These are phyloP conservation scores for Anomalospiza imberbis DNA, from an alignment of 2,797 vertebrate genomes.

Conservation along the genomic window DNA sequence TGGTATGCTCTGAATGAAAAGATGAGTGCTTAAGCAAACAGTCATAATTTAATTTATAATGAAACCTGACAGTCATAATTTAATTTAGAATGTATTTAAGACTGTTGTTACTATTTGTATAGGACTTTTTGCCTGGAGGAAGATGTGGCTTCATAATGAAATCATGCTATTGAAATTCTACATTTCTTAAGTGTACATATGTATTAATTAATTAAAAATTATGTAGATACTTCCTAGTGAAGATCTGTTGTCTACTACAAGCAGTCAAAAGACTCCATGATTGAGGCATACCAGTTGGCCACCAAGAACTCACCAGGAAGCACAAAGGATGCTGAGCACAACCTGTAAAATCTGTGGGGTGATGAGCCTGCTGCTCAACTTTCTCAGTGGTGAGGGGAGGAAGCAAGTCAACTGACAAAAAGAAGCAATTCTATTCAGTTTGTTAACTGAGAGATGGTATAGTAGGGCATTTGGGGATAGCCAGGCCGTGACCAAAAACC, in stretches of 20 bases:
- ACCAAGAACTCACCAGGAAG: neutral
- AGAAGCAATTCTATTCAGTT: neutral
- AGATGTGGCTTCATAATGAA: slow-evolving; percentile 25
- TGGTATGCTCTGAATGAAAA: slow-evolving; percentile 30
- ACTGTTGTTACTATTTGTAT: slow-evolving; percentile 39
- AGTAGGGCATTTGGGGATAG: neutral
- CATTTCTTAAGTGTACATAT: neutral
- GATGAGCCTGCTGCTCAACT: neutral
- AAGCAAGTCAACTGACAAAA: neutral
- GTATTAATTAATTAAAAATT: slow-evolving; percentile 49
- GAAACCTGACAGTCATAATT: slow-evolving; percentile 70
- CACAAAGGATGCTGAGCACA: neutral
- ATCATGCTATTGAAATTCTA: slow-evolving; percentile 40
- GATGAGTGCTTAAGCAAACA: slow-evolving; percentile 60
- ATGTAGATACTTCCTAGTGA: slow-evolving; percentile 3
- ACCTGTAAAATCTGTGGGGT: neutral
- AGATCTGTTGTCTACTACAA: neutral
- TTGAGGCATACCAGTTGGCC: neutral
- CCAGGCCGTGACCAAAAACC: neutral
- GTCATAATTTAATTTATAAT: slow-evolving; percentile 68
- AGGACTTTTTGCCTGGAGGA: slow-evolving; percentile 51
- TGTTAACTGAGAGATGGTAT: neutral
- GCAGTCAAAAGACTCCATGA: neutral
- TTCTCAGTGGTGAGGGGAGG: neutral
- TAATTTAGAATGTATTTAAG: slow-evolving; percentile 66